Percentiles rank a stretch among this genome's conserved stretches.
phyloP scores from a whole-genome alignment of 1,140 invertebrate genomes.

The Drosophila athabasca region DNA sequence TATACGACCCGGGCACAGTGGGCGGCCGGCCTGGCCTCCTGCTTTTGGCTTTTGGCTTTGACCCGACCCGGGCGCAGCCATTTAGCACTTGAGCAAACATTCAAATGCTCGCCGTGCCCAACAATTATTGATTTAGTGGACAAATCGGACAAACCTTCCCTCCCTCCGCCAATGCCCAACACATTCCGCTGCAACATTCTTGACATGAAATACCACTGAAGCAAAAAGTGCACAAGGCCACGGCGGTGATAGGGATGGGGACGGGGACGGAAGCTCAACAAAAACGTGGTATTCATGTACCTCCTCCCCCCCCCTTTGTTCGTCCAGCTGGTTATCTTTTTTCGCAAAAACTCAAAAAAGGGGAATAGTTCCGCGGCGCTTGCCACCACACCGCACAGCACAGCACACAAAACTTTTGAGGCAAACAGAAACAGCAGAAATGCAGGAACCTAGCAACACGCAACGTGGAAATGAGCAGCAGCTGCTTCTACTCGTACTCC shows the following conservation, averaged over 20 bases:
- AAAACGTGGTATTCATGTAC: constrained; percentile 46
- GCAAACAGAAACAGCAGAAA: constrained; percentile 35
- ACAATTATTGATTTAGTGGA: constrained; percentile 72
- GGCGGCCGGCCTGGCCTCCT: constrained; percentile 40
- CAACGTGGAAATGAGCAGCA: constrained; percentile 62
- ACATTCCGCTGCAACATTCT: constrained; percentile 56
- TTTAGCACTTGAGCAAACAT: constrained; percentile 58
- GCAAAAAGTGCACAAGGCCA: constrained; percentile 14
- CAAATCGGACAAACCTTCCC: constrained; percentile 13
- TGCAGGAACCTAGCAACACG: constrained; percentile 36
- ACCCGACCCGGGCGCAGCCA: constrained; percentile 69
- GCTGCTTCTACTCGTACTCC: constrained; percentile 12
- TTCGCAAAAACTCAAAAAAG: constrained; percentile 33
- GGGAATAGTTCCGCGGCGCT: constrained; percentile 20
- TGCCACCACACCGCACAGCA: constrained; percentile 9
- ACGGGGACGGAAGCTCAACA: constrained; percentile 57
- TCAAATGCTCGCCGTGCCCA: constrained; percentile 73
- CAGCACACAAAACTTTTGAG: constrained; percentile 15
- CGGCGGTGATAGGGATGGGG: constrained; percentile 23
- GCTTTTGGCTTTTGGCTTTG: constrained; percentile 40
- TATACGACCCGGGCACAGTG: constrained; percentile 41
- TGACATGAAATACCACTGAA: constrained; percentile 57
- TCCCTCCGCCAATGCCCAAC: not conserved
- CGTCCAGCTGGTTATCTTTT: constrained; percentile 44
- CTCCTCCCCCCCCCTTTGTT: not conserved